phyloP scores from a whole-genome alignment of 2,113 vertebrate species.

The Corvus hawaiiensis region DNA sequence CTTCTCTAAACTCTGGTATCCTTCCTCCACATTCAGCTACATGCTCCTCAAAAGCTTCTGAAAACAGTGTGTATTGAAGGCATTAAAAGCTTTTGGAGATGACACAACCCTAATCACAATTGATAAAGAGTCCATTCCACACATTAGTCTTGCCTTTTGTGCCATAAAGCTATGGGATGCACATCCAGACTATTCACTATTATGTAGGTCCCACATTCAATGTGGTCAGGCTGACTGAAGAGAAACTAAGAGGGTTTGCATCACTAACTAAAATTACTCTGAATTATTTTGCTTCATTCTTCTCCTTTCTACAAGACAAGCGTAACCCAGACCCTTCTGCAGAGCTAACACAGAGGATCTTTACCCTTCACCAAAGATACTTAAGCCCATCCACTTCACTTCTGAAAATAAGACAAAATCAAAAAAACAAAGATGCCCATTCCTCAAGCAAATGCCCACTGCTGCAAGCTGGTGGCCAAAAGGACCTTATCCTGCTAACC shows the following conservation, averaged over 20 bases:
- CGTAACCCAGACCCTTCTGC: neutral
- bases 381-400: neutral
- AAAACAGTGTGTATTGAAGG: neutral
- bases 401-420: neutral
- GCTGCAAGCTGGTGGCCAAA: neutral
- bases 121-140: neutral
- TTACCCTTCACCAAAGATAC: neutral
- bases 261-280: neutral
- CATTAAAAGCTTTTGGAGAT: neutral
- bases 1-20: neutral
- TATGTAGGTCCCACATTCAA: neutral
- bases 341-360: neutral
- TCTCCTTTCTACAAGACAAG: neutral
- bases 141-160: neutral
- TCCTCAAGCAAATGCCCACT: neutral
- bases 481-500: neutral
- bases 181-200: neutral
- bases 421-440: neutral
- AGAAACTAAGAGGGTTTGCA: neutral
- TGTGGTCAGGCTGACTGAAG: neutral
- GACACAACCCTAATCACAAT: neutral
- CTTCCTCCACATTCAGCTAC: neutral
- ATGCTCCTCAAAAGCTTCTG: neutral
- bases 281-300: neutral
- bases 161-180: neutral